A percentile compares a stretch with the other conserved stretches of the same genome.
Conservation (phyloP, 2,888 invertebrate species). For the Globia sparganii region DNA sequence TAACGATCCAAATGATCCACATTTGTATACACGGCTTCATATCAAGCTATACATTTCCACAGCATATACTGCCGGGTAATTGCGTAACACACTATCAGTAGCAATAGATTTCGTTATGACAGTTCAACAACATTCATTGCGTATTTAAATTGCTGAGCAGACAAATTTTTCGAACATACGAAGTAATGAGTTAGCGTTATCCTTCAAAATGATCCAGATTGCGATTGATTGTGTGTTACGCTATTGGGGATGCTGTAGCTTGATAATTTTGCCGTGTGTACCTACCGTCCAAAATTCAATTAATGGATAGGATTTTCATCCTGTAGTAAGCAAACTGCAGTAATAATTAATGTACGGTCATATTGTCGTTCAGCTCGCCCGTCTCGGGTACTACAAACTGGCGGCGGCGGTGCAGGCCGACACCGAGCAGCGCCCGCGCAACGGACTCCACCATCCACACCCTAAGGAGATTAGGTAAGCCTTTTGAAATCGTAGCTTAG, state of each 20-base stretch:
- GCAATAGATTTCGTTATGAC: too few relatives aligned
- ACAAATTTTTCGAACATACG: neutral
- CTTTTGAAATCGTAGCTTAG: neutral
- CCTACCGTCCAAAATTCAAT: neutral
- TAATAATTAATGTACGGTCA: neutral
- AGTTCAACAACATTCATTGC: neutral
- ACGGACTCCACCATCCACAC: constrained; percentile 84
- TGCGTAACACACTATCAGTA: too few relatives aligned
- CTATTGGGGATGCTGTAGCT: too few relatives aligned
- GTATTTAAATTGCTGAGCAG: neutral
- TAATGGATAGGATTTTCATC: neutral
- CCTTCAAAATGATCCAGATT: neutral
- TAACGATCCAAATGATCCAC: constrained; percentile 2
- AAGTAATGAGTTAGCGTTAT: neutral
- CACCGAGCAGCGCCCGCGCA: constrained; percentile 84
- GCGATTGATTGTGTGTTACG: neutral
- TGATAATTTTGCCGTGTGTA: neutral
- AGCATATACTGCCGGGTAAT: too few relatives aligned
- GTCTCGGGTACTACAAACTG: constrained; percentile 92
- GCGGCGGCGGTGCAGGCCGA: constrained; percentile 86
- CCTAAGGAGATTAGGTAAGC: constrained; percentile 84
- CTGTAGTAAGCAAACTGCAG: neutral
- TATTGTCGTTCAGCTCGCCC: constrained; percentile 88
- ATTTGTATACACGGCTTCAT: neutral
- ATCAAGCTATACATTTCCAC: neutral